Conservation (phyloP, 2,113 vertebrate genomes). For the Aptenodytes patagonicus region DNA sequence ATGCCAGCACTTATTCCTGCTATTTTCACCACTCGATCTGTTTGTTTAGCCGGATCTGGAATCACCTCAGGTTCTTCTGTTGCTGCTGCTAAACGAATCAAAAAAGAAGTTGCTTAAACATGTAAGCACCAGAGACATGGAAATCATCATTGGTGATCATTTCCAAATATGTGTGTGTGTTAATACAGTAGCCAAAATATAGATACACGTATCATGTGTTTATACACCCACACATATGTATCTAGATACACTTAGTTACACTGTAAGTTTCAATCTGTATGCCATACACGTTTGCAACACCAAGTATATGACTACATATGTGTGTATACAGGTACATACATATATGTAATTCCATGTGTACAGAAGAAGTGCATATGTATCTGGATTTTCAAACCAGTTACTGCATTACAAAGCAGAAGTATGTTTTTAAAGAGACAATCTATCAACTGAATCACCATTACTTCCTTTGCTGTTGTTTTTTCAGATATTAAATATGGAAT, state of each 20-base stretch:
- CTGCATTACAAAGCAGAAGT: not conserved
- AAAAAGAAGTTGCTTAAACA: constrained; percentile 51
- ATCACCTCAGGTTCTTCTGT: constrained; percentile 97
- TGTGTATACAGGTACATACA: not conserved
- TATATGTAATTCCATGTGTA: not conserved
- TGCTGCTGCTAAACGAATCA: constrained; percentile 80
- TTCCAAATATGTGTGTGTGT: not conserved
- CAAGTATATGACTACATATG: not conserved
- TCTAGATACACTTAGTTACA: not conserved
- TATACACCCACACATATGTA: not conserved
- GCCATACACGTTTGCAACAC: not conserved
- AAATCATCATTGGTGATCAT: not conserved
- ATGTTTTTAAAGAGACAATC: not conserved
- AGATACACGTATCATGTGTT: not conserved
- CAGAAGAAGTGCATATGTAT: not conserved
- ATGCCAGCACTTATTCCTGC: constrained; percentile 95
- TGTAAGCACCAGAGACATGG: not conserved
- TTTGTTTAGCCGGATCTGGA: constrained; percentile 94
- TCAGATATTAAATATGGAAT: not conserved
- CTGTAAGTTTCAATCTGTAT: not conserved
- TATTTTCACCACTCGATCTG: constrained; percentile 96
- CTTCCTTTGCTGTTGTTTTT: not conserved
- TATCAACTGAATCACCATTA: not conserved
- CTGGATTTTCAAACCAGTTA: not conserved
- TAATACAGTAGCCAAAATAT: not conserved